Evolutionary conservation across 2,888 invertebrate genomes (phyloP), one percentile per base, ranked within the genome.

Genomic region (Drosophila borealis): DNA sequence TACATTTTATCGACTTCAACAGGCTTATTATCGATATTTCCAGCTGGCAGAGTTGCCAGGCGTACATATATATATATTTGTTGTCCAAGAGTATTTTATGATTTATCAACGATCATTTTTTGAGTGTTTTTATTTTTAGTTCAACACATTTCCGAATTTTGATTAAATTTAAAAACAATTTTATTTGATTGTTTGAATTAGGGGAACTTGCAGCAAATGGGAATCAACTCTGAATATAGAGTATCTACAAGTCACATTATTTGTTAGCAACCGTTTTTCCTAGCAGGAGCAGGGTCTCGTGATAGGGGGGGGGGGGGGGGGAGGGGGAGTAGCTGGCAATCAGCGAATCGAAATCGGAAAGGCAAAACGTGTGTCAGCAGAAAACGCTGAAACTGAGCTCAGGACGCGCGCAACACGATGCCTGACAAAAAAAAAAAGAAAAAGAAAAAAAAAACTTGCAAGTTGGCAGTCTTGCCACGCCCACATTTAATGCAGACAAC

Each of bases 341-440:
- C 83, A 86, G 71, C 71, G 63, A 70, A 49, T 57, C 51, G 77
- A 70, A 70, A 70, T 65, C 65, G 74, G 51, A 56, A 63, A 63
- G 53, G 50, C 55, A 67, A 75, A 75, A 57, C 73, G 70, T 80
- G 82, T 79, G 73, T 82, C 77, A 86, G 83, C 82, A 76, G 42
- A 83, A 74, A 80, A 60, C 37, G 37, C 14, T 46, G 51, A 62
- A 76, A 56, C 61, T 39, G 57, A 74, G 54, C 57, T 45, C 17
- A 25, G 17, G 46, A 29, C 10, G 33, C 39, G 49, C 19, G 46
- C 61, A 65, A 54, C 57, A 51, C 61, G 75, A 62, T 44, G 69
- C 64, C 66, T 74, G 70, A 70, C 78, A 73, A 39, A 49, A 4
- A 36, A 34, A 19, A 10, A 14, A 21, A 41, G 33, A 6, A 17